phyloP scores from a whole-genome alignment of 2,797 vertebrate species.

The Hippocampus kuda region DNA sequence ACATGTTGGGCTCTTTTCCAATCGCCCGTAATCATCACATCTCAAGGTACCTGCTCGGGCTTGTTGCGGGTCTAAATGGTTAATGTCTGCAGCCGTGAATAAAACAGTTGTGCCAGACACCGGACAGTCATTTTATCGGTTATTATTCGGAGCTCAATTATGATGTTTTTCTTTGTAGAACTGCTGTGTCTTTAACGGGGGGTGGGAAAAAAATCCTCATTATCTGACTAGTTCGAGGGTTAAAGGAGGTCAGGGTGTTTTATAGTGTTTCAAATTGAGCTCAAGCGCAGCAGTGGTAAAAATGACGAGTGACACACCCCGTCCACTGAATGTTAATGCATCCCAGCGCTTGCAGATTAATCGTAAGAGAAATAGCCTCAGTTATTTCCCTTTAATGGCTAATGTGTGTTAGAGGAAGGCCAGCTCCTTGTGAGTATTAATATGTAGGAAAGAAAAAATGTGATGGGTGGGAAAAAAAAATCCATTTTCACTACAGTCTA shows the following conservation, averaged over 20 bases:
- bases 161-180: not conserved
- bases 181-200: not conserved
- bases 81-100: slow-evolving; percentile 6
- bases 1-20: slow-evolving; percentile 2
- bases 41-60: slow-evolving; percentile 9
- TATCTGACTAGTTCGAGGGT: slow-evolving; percentile 25
- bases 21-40: not conserved
- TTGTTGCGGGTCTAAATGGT: slow-evolving; percentile 9
- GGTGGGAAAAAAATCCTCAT: slow-evolving; percentile 2
- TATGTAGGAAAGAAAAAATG: slow-evolving; percentile 38
- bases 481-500: slow-evolving; percentile 36
- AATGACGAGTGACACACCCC: slow-evolving; percentile 49
- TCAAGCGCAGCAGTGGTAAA: slow-evolving; percentile 40
- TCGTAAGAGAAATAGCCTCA: slow-evolving; percentile 46
- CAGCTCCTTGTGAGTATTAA: slow-evolving; percentile 42
- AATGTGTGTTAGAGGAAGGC: slow-evolving; percentile 43
- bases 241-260: slow-evolving; percentile 35
- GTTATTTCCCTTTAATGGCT: slow-evolving; percentile 52
- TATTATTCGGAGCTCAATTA: slow-evolving; percentile 3
- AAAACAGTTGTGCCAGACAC: not conserved
- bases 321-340: slow-evolving; percentile 40
- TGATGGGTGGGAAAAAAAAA: slow-evolving; percentile 26
- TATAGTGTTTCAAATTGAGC: slow-evolving; percentile 41
- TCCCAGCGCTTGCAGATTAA: slow-evolving; percentile 35
- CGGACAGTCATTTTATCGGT: slow-evolving; percentile 1